Conservation (phyloP, 2,888 invertebrate species). For the Galerucella pusilla region DNA sequence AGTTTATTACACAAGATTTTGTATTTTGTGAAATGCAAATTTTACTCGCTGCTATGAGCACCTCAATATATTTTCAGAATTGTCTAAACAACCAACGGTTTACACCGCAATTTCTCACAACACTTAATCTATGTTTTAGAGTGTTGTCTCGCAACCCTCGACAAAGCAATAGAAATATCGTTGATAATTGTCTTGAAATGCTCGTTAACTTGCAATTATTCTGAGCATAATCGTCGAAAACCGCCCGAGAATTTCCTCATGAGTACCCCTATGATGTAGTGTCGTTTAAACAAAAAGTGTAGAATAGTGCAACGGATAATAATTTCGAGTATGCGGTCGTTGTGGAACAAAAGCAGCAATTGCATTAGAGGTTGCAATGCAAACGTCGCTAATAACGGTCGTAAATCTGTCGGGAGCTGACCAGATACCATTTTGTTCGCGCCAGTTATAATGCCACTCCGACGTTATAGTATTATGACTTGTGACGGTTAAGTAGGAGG, state of each 20-base stretch:
- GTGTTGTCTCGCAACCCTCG: constrained; percentile 31
- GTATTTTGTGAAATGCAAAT: neutral
- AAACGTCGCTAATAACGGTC: constrained; percentile 57
- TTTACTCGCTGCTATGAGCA: neutral
- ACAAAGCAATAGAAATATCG: constrained; percentile 35
- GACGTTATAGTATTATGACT: constrained; percentile 8
- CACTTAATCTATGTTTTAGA: constrained; percentile 19
- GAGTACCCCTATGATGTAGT: constrained; percentile 40
- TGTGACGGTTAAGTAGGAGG: constrained; percentile 6
- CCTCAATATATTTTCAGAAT: neutral
- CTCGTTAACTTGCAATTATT: constrained; percentile 45
- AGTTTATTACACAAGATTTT: no score
- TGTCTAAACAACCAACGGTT: constrained; percentile 1
- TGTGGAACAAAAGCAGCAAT: constrained; percentile 58
- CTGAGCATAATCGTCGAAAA: constrained; percentile 41
- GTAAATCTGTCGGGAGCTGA: constrained; percentile 57
- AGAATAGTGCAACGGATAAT: constrained; percentile 50
- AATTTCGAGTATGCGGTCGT: constrained; percentile 56
- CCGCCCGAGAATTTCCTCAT: constrained; percentile 36
- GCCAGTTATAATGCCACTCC: constrained; percentile 28
- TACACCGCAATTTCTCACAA: constrained; percentile 3
- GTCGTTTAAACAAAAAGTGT: constrained; percentile 49
- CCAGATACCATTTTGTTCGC: constrained; percentile 53
- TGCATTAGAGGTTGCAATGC: constrained; percentile 56
- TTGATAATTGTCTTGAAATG: constrained; percentile 40